phyloP scores from a whole-genome alignment of 2,797 vertebrate species.

The Myotis findleyi region DNA sequence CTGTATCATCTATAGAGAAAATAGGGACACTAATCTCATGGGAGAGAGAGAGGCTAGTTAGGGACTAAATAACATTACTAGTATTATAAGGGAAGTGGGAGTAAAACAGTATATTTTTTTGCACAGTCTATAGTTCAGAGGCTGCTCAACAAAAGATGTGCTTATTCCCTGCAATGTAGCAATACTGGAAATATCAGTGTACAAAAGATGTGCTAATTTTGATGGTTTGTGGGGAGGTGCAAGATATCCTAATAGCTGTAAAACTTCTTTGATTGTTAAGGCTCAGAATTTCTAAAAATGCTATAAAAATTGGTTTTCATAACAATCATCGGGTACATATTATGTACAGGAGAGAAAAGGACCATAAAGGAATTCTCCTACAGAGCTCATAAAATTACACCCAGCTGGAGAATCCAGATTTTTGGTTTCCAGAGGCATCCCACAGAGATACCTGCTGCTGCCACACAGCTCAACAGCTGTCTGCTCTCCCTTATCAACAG shows the following conservation, averaged over 20 bases:
- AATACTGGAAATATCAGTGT: neutral
- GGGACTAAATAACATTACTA: neutral
- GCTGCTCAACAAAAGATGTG: neutral
- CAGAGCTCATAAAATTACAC: constrained; percentile 34
- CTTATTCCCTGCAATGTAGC: neutral
- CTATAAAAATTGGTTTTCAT: neutral
- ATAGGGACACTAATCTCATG: neutral
- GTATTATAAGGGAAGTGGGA: neutral
- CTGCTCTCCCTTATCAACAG: neutral
- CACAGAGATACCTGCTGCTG: constrained; percentile 14
- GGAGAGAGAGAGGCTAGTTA: neutral
- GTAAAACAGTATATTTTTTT: neutral
- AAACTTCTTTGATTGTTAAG: constrained; percentile 8
- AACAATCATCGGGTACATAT: neutral
- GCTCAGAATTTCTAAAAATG: constrained; percentile 16
- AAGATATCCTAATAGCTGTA: neutral
- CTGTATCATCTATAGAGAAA: neutral
- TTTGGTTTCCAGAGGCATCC: neutral
- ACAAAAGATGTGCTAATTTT: neutral
- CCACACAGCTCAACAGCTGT: constrained; percentile 18
- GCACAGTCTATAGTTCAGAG: neutral
- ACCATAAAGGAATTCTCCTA: constrained; percentile 28
- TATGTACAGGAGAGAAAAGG: neutral
- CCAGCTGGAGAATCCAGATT: neutral
- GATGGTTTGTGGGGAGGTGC: neutral